Percentiles rank a stretch among this genome's conserved stretches.
phyloP scores from a whole-genome alignment of 2,797 vertebrate genomes.

The Menidia menidia region DNA sequence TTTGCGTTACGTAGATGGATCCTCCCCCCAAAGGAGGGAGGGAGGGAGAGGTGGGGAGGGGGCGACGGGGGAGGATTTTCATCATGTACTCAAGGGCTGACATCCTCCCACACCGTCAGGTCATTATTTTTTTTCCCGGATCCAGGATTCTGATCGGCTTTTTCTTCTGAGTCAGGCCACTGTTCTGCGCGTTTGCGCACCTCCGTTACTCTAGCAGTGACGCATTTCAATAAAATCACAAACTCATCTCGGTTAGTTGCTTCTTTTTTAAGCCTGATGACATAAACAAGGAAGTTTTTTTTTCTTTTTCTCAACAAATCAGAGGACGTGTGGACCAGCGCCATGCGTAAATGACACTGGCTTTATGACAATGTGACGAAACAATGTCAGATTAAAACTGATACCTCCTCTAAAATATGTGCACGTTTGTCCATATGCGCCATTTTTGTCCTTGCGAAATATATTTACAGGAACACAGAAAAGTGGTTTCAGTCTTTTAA shows the following conservation, averaged over 20 bases:
- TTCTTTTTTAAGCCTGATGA: slow-evolving; percentile 33
- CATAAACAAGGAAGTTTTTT: slow-evolving; percentile 38
- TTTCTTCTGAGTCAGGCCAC: too few species aligned
- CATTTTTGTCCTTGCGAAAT: not conserved
- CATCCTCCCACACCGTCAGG: slow-evolving; percentile 24
- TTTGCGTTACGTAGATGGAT: slow-evolving; percentile 48
- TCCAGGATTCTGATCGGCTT: not conserved
- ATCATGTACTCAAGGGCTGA: slow-evolving; percentile 14
- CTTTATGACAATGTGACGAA: not conserved
- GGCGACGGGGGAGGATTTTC: slow-evolving; percentile 27
- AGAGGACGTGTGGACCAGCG: not conserved
- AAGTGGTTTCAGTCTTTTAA: too few species aligned
- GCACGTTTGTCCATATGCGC: too few species aligned
- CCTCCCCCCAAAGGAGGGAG: slow-evolving; percentile 54
- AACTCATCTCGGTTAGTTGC: slow-evolving; percentile 33
- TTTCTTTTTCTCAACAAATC: not conserved
- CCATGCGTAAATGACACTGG: not conserved
- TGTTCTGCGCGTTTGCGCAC: not conserved
- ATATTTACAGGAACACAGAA: too few species aligned
- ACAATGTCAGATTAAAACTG: too few species aligned
- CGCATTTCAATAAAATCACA: slow-evolving; percentile 19
- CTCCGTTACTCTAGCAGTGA: not conserved
- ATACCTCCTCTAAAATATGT: too few species aligned
- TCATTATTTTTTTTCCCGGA: not conserved
- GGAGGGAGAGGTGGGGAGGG: not conserved